phyloP scores from a whole-genome alignment of 2,113 vertebrate species.

The Abramis brama region DNA sequence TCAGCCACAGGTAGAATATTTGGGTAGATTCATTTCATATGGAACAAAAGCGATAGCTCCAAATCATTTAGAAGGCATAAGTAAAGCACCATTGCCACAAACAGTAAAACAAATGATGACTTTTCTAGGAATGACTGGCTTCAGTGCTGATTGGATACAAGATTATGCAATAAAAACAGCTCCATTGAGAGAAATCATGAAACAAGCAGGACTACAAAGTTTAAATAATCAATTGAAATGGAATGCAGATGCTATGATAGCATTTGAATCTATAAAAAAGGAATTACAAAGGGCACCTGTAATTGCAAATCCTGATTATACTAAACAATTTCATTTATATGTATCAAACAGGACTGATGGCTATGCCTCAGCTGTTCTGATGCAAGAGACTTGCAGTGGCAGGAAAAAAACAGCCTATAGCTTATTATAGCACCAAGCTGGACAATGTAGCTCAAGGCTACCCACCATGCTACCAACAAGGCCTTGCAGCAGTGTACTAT shows the following conservation, averaged over 20 bases:
- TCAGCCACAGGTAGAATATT: not conserved
- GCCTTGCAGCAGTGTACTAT: too few relatives aligned
- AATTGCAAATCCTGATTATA: not conserved
- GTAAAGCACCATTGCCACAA: not conserved
- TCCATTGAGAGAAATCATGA: not conserved
- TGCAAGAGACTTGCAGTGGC: too few relatives aligned
- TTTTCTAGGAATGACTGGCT: too few relatives aligned
- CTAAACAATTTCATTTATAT: slow-evolving; percentile 8
- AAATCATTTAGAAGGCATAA: not conserved
- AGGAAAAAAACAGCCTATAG: too few relatives aligned
- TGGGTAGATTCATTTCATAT: not conserved
- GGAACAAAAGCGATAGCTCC: not conserved
- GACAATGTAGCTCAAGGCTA: too few relatives aligned
- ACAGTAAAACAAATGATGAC: not conserved
- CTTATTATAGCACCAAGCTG: too few relatives aligned
- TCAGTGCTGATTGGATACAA: too few relatives aligned
- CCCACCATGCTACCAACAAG: too few relatives aligned
- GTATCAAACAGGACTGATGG: not conserved
- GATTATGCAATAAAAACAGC: not conserved
- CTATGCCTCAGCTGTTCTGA: not conserved
- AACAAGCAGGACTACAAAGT: not conserved
- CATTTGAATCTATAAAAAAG: slow-evolving; percentile 1
- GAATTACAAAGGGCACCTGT: not conserved
- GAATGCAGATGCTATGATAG: not conserved
- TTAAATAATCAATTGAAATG: not conserved